A percentile compares a stretch with the other conserved stretches of the same genome.
Evolutionary conservation across 1,140 invertebrate species (phyloP).

Genomic region (Drosophila subobscura): DNA sequence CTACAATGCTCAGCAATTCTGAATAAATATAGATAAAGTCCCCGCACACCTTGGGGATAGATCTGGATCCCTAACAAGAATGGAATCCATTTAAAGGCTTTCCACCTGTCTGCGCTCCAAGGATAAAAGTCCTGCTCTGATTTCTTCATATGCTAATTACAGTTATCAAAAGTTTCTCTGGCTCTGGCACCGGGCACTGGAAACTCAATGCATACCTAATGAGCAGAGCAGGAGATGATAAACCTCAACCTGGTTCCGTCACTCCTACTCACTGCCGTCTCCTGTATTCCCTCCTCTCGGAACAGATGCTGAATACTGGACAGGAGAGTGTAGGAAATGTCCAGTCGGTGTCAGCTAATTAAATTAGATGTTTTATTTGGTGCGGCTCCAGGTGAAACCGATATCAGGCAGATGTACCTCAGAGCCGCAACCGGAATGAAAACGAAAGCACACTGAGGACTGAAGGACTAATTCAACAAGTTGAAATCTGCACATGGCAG

Average conservation of each 20-base stretch:
- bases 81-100: conserved; percentile 43
- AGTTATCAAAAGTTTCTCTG: conserved; percentile 65
- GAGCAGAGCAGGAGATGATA: conserved; percentile 23
- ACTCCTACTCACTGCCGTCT: neutral
- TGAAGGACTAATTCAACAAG: conserved; percentile 61
- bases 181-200: conserved; percentile 32
- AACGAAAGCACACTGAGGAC: conserved; percentile 12
- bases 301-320: conserved; percentile 15
- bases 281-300: neutral
- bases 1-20: no score
- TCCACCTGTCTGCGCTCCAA: conserved; percentile 44
- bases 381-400: conserved; percentile 47
- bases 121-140: conserved; percentile 31
- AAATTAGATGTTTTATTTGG: conserved; percentile 61
- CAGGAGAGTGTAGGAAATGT: neutral
- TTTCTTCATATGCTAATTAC: conserved; percentile 79
- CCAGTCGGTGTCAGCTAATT: conserved; percentile 58
- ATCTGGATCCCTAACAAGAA: conserved; percentile 17
- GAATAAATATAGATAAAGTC: neutral
- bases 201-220: conserved; percentile 76
- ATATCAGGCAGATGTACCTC: conserved; percentile 28
- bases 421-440: conserved; percentile 21
- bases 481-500: conserved; percentile 70
- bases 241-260: no score
- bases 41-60: neutral